A percentile compares a stretch with the other conserved stretches of the same genome.
These are phyloP conservation scores for Macrochelys suwanniensis DNA, from an alignment of 2,797 vertebrate species.

Conservation along the genomic window DNA sequence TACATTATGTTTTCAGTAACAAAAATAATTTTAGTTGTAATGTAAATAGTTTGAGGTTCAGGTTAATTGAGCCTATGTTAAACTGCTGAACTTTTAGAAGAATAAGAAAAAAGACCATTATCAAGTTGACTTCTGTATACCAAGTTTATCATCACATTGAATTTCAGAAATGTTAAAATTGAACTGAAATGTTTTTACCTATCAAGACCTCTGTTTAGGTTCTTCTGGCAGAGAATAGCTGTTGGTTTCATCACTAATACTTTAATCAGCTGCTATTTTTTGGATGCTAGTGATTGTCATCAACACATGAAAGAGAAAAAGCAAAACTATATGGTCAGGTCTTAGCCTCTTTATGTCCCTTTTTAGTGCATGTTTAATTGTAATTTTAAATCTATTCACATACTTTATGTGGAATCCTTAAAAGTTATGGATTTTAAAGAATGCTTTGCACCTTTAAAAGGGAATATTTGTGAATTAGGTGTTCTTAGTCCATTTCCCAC, in stretches of 20 bases:
- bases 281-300: background rate
- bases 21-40: background rate
- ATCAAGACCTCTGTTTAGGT: background rate
- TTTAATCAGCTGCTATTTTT: background rate
- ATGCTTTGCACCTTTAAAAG: background rate
- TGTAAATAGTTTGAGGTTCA: background rate
- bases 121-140: background rate
- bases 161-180: background rate
- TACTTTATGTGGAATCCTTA: background rate
- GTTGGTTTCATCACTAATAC: slow-evolving; percentile 6
- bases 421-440: background rate
- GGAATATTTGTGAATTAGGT: background rate
- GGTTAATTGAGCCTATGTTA: background rate
- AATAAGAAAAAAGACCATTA: background rate
- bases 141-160: background rate
- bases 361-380: background rate
- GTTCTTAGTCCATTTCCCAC: background rate
- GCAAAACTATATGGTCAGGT: background rate
- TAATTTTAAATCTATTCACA: background rate
- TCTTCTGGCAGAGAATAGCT: background rate
- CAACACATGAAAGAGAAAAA: accelerated
- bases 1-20: background rate
- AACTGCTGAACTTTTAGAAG: slow-evolving; percentile 2
- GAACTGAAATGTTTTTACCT: background rate
- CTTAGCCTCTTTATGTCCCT: background rate